phyloP scores from a whole-genome alignment of 2,888 invertebrate species.

The Argynnis bischoffii region DNA sequence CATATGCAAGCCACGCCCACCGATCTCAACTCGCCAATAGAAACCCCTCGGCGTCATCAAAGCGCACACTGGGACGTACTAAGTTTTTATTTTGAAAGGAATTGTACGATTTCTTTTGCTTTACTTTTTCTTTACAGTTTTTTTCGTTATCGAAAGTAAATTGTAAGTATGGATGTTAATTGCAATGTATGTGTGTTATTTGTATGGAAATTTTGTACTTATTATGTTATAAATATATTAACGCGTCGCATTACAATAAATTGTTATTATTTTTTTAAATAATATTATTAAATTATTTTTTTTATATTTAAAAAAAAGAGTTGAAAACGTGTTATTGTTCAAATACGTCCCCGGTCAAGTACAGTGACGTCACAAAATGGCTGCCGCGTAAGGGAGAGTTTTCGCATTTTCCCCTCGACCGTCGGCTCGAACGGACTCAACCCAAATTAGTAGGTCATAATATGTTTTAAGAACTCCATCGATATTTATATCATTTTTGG shows the following conservation, averaged over 20 bases:
- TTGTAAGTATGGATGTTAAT: constrained; percentile 55
- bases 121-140: constrained; percentile 54
- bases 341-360: constrained; percentile 62
- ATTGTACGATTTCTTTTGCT: constrained; percentile 55
- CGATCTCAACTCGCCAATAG: constrained; percentile 58
- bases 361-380: constrained; percentile 77
- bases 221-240: not conserved
- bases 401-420: constrained; percentile 76
- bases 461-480: not conserved
- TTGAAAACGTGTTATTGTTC: constrained; percentile 30
- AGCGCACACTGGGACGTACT: constrained; percentile 76
- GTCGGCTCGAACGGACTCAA: constrained; percentile 51
- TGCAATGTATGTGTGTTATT: constrained; percentile 1
- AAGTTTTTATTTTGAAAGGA: constrained; percentile 71
- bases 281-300: not conserved
- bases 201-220: not conserved
- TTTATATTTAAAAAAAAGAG: constrained; percentile 21
- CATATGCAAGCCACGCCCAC: constrained; percentile 62
- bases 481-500: too few species aligned
- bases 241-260: too few species aligned
- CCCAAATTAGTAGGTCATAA: not conserved
- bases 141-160: constrained; percentile 46
- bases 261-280: not conserved
- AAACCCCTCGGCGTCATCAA: constrained; percentile 57
- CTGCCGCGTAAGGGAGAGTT: constrained; percentile 71